Conservation (phyloP, 1,140 invertebrate genomes). For the Ditylenchus dipsaci region DNA sequence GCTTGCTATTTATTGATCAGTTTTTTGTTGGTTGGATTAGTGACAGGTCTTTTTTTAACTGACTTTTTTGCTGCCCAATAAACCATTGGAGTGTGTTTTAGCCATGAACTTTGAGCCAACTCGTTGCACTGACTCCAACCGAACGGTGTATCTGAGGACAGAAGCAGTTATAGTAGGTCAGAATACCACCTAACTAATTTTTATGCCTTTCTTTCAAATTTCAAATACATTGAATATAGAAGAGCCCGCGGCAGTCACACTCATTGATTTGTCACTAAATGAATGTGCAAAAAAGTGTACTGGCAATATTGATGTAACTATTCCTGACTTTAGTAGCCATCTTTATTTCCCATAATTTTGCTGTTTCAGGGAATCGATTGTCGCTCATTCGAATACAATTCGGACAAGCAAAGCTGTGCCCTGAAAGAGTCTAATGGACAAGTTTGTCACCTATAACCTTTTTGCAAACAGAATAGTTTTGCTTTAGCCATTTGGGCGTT, state of each 20-base stretch:
- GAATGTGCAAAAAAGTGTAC: conserved; percentile 42
- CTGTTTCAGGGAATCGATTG: conserved; percentile 31
- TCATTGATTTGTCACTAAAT: conserved; percentile 26
- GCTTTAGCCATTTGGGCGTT: conserved; percentile 41
- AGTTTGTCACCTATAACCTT: background rate
- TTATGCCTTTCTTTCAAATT: too few relatives aligned
- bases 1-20: too few relatives aligned
- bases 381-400: conserved; percentile 53
- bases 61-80: too few relatives aligned
- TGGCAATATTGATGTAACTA: conserved; percentile 4
- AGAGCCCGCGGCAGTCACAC: background rate
- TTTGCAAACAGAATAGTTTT: too few relatives aligned
- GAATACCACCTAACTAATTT: background rate
- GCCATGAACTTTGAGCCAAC: background rate
- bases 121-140: conserved; percentile 25
- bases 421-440: conserved; percentile 47
- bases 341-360: background rate
- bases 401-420: conserved; percentile 42
- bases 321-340: background rate
- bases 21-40: too few relatives aligned
- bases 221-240: background rate
- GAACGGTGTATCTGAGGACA: conserved; percentile 30
- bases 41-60: too few relatives aligned
- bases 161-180: conserved; percentile 29
- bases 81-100: too few relatives aligned